A percentile compares a stretch with the other conserved stretches of the same genome.
phyloP scores from a whole-genome alignment of 2,888 invertebrate genomes.

The Oxystoma pomonae region DNA sequence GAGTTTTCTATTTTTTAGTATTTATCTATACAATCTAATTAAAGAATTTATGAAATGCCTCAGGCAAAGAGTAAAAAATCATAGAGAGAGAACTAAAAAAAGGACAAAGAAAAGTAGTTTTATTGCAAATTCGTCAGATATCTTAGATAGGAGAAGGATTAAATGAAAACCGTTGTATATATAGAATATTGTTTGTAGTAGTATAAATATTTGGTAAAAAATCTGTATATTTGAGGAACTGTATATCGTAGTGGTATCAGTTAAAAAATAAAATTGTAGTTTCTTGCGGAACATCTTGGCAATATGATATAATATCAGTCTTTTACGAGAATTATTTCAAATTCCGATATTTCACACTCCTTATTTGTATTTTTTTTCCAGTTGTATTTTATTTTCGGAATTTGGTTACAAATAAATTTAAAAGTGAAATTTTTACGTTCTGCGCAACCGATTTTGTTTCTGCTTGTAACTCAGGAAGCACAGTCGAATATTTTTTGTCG shows the following conservation, averaged over 20 bases:
- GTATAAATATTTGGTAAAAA: constrained; percentile 48
- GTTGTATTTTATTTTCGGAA: constrained; percentile 12
- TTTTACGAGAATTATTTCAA: constrained; percentile 42
- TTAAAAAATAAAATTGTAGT: constrained; percentile 34
- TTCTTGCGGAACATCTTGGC: constrained; percentile 44
- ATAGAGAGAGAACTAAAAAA: no score
- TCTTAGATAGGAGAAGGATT: no score
- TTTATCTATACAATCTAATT: no score
- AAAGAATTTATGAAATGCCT: no score
- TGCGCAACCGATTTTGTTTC: no score
- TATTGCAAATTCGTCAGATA: background rate
- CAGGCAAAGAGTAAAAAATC: no score
- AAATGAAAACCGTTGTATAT: constrained; percentile 45
- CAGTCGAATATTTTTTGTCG: constrained; percentile 33
- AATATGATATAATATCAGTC: constrained; percentile 48
- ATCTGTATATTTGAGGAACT: constrained; percentile 50
- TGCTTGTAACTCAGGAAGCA: constrained; percentile 47
- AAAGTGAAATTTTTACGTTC: no score
- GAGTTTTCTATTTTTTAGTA: no score
- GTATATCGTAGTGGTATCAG: constrained; percentile 37
- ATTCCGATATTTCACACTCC: constrained; percentile 29
- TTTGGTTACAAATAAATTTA: no score
- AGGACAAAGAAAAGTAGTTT: no score
- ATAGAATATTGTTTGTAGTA: constrained; percentile 31
- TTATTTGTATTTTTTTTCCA: constrained; percentile 15